These are phyloP conservation scores for Mimumesa dahlbomi DNA, from an alignment of 2,888 invertebrate genomes.

Conservation along the genomic window DNA sequence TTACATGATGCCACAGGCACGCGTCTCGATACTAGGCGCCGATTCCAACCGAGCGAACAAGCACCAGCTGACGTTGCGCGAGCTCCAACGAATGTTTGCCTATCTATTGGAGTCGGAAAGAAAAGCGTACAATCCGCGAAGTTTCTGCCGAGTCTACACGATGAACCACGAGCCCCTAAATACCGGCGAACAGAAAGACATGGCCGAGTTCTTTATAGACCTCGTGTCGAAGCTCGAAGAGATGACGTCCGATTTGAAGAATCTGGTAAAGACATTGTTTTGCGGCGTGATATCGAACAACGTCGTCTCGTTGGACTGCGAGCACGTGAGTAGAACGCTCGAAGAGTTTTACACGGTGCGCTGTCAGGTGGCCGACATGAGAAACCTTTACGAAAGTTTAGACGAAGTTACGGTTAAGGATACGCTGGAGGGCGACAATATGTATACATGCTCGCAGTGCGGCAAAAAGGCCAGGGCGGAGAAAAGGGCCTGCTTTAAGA, in stretches of 20 bases:
- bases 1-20: slow-evolving; percentile 97
- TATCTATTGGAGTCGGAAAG: slow-evolving; percentile 96
- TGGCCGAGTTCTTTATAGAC: slow-evolving; percentile 99
- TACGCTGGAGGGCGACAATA: slow-evolving; percentile 97
- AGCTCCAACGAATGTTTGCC: slow-evolving; percentile 97
- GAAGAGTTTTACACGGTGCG: slow-evolving; percentile 98
- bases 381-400: slow-evolving; percentile 95
- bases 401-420: slow-evolving; percentile 99
- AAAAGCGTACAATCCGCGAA: slow-evolving; percentile 96
- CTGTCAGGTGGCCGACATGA: slow-evolving; percentile 98
- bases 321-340: slow-evolving; percentile 95
- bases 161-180: slow-evolving; percentile 98
- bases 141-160: slow-evolving; percentile 97
- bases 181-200: slow-evolving; percentile 98
- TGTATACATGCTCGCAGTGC: slow-evolving; percentile 98
- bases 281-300: slow-evolving; percentile 97
- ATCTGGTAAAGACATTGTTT: slow-evolving; percentile 93
- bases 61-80: slow-evolving; percentile 91
- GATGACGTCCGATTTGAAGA: slow-evolving; percentile 95
- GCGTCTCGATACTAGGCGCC: slow-evolving; percentile 90
- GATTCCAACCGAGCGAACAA: slow-evolving; percentile 88
- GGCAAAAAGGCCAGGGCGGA: slow-evolving; percentile 97
- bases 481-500: slow-evolving; percentile 97
- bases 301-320: slow-evolving; percentile 96
- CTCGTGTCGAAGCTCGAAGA: slow-evolving; percentile 97